phyloP scores from a whole-genome alignment of 2,888 invertebrate genomes.

The Anthrax anthrax region DNA sequence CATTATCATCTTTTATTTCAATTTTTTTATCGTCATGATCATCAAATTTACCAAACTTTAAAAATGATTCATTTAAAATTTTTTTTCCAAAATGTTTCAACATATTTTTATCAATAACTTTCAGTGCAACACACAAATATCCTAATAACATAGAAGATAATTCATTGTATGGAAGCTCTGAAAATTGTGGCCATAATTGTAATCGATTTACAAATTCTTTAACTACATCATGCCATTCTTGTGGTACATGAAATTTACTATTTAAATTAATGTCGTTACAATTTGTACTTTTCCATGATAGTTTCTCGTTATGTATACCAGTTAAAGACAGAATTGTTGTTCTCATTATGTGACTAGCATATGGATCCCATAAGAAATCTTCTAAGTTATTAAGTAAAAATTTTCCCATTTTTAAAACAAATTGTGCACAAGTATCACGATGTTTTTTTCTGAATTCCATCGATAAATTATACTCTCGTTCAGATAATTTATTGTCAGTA shows the following conservation, averaged over 20 bases:
- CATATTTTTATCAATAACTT: slow-evolving; percentile 42
- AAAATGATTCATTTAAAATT: slow-evolving; percentile 40
- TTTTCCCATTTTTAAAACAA: slow-evolving; percentile 54
- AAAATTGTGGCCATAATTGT: slow-evolving; percentile 61
- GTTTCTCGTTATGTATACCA: slow-evolving; percentile 44
- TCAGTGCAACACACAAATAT: slow-evolving; percentile 39
- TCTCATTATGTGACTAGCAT: slow-evolving; percentile 62
- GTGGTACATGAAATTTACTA: slow-evolving; percentile 35
- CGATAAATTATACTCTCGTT: slow-evolving; percentile 25
- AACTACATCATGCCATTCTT: slow-evolving; percentile 45
- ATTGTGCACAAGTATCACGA: slow-evolving; percentile 43
- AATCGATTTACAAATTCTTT: slow-evolving; percentile 50
- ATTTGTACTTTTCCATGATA: slow-evolving; percentile 35
- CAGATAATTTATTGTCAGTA: slow-evolving; percentile 5
- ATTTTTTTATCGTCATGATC: slow-evolving; percentile 21
- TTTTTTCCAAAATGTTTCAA: slow-evolving; percentile 49
- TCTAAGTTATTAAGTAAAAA: slow-evolving; percentile 73
- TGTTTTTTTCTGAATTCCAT: slow-evolving; percentile 36
- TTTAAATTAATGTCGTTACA: slow-evolving; percentile 25
- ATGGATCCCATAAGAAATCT: slow-evolving; percentile 64
- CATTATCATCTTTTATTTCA: slow-evolving; percentile 16
- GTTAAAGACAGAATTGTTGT: slow-evolving; percentile 55
- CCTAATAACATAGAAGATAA: slow-evolving; percentile 60
- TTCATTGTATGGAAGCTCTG: slow-evolving; percentile 53
- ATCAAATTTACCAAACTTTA: slow-evolving; percentile 17